These are phyloP conservation scores for Rhopalosiphum padi DNA, from an alignment of 1,140 invertebrate species.

Conservation along the genomic window DNA sequence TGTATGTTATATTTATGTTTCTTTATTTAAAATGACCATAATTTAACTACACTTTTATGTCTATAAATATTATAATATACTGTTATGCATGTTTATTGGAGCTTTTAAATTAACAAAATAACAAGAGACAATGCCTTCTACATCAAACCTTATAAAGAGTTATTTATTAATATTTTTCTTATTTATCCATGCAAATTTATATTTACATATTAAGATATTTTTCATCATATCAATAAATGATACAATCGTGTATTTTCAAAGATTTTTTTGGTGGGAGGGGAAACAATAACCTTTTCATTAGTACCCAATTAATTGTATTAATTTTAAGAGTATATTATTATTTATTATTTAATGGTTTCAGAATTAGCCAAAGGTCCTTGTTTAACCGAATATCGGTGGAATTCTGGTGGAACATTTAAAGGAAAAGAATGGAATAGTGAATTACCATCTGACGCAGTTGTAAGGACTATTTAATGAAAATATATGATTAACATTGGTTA, in stretches of 20 bases:
- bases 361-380: constrained; percentile 79
- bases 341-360: constrained; percentile 59
- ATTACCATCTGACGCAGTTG: constrained; percentile 79
- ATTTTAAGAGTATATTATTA: neutral
- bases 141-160: too few species aligned
- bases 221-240: neutral
- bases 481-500: neutral
- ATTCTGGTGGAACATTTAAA: constrained; percentile 74
- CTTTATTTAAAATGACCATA: too few species aligned
- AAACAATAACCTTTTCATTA: neutral
- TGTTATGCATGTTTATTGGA: too few species aligned
- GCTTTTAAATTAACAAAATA: too few species aligned
- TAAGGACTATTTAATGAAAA: neutral
- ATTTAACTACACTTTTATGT: too few species aligned
- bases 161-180: too few species aligned
- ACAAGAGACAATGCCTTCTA: too few species aligned
- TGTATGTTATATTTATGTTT: neutral
- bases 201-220: neutral
- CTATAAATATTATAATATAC: too few species aligned
- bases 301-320: neutral
- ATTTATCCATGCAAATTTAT: too few species aligned
- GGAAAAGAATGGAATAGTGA: constrained; percentile 80
- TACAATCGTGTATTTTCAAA: neutral
- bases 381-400: constrained; percentile 84
- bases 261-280: neutral